Evolutionary conservation across 2,888 invertebrate genomes (phyloP), one percentile per base, ranked within the genome.

Genomic region (Nebria brevicollis): DNA sequence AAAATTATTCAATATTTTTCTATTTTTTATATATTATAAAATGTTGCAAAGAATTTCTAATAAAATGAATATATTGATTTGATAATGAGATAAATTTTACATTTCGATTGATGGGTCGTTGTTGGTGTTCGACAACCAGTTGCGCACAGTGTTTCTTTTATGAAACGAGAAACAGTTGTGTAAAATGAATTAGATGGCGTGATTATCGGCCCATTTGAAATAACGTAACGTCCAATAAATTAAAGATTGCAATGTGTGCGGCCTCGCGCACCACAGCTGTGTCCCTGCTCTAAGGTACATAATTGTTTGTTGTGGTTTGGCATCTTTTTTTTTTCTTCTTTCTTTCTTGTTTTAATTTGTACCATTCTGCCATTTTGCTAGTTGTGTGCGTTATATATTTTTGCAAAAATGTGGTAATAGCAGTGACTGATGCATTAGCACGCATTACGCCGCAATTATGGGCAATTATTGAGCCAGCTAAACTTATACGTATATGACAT

Each of bases 371-470:
- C 70, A 25, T 70, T 54, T 54, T 54, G 54, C 54, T 54, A 34
- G 72, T 25, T 72, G 54, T 77, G 70, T 82, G 72, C 82, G 83
- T 85, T 84, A 86, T 86, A 86, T 87, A 54, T 54, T 54, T 87
- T 87, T 84, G 85, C 86, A 88, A 87, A 88, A 87, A 87, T 87
- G 87, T 86, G 84, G 87, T 87, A 87, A 87, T 87, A 85, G 86
- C 86, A 83, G 79, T 85, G 85, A 87, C 86, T 86, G 86, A 86
- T 85, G 84, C 87, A 86, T 86, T 85, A 85, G 85, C 84, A 85
- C 84, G 84, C 84, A 86, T 86, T 86, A 85, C 85, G 84, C 82
- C 77, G 86, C 85, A 88, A 88, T 88, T 88, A 87, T 85, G 85
- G 85, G 85, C 87, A 85, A 87, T 87, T 88, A 87, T 84, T 84